phyloP scores from a whole-genome alignment of 1,140 invertebrate species.

The Eciton burchellii region DNA sequence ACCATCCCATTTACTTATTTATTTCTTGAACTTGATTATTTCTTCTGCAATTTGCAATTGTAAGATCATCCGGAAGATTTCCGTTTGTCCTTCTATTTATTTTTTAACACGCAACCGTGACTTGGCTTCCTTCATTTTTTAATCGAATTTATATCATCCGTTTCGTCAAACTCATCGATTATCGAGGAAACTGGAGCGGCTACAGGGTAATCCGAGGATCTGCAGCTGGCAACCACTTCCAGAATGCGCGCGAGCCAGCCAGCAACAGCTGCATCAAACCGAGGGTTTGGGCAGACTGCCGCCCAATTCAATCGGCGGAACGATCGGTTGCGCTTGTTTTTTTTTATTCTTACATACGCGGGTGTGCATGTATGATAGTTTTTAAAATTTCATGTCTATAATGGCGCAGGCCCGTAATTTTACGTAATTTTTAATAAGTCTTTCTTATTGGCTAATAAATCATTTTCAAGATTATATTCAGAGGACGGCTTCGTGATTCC shows the following conservation, averaged over 20 bases:
- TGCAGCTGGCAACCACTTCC: slow-evolving; percentile 35
- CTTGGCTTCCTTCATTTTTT: background rate
- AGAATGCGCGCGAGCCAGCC: background rate
- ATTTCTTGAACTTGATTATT: slow-evolving; percentile 19
- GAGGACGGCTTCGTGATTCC: no score
- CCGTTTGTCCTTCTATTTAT: background rate
- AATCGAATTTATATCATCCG: background rate
- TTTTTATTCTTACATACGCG: background rate
- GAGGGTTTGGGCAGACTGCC: background rate
- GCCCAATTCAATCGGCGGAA: slow-evolving; percentile 37
- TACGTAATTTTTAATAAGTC: no score
- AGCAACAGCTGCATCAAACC: slow-evolving; percentile 19
- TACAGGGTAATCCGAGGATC: background rate
- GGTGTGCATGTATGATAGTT: background rate
- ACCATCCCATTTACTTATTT: background rate
- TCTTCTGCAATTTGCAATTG: background rate
- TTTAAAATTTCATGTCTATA: no score
- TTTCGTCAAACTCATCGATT: background rate
- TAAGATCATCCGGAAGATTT: background rate
- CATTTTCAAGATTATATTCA: no score
- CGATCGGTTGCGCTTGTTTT: background rate
- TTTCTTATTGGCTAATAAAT: no score
- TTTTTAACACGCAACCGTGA: background rate
- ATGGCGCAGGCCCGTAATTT: no score
- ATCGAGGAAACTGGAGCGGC: background rate